Evolutionary conservation across 2,888 invertebrate species (phyloP).

Genomic region (Copidosoma aretas): DNA sequence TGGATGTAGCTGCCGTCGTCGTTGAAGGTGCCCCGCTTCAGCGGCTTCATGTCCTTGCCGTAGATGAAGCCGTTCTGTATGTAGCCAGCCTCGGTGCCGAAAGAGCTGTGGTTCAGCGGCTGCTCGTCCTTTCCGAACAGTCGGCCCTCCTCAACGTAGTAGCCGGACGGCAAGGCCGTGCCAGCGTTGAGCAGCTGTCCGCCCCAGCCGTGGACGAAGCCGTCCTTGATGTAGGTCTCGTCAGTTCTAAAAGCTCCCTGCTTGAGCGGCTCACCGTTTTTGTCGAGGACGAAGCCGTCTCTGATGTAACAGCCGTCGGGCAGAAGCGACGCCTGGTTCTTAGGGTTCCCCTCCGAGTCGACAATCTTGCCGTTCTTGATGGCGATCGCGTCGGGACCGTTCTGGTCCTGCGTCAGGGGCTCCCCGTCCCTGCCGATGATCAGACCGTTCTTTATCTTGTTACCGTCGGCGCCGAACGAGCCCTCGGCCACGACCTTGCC

Average conservation of each 20-base stretch:
- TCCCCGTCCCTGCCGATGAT: slow-evolving; percentile 56
- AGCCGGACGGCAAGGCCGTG: slow-evolving; percentile 52
- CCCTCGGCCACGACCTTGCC: slow-evolving; percentile 54
- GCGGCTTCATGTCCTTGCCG: slow-evolving; percentile 52
- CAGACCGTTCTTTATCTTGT: slow-evolving; percentile 56
- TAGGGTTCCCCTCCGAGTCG: slow-evolving; percentile 51
- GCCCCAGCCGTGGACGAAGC: slow-evolving; percentile 57
- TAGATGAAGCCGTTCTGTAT: slow-evolving; percentile 57
- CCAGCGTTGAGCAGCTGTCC: slow-evolving; percentile 56
- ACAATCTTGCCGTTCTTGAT: slow-evolving; percentile 57
- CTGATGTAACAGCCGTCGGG: slow-evolving; percentile 58
- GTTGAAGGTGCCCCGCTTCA: slow-evolving; percentile 54
- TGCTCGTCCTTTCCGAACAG: slow-evolving; percentile 56
- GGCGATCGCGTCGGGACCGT: slow-evolving; percentile 55
- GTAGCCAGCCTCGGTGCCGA: slow-evolving; percentile 54
- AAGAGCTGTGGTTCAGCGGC: slow-evolving; percentile 55
- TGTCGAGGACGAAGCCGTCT: slow-evolving; percentile 54
- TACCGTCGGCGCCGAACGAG: slow-evolving; percentile 56
- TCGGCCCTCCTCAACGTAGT: slow-evolving; percentile 55
- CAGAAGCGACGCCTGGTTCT: slow-evolving; percentile 53
- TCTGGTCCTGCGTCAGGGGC: slow-evolving; percentile 55
- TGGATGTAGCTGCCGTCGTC: slow-evolving; percentile 55
- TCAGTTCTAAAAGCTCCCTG: slow-evolving; percentile 57
- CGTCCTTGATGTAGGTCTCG: slow-evolving; percentile 57
- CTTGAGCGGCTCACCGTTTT: slow-evolving; percentile 51